Base-by-base conservation (phyloP, 2,888 invertebrate species). In the Aleiodes alternator region DNA sequence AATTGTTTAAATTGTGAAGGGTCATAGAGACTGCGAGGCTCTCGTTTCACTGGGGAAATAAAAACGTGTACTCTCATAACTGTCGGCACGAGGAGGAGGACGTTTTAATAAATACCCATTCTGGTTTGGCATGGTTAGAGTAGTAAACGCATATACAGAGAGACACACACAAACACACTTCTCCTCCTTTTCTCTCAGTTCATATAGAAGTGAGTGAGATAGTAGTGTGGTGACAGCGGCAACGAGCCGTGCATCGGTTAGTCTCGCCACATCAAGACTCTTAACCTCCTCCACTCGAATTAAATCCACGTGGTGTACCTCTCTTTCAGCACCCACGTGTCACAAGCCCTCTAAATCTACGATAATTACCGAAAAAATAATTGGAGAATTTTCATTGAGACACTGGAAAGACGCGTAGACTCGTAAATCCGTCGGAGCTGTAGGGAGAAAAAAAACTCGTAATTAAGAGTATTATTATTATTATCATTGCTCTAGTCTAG, bases 231-330 rank as follows among this genome's bases (percentile, higher is more conserved):
- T 87, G 88, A 88, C 88, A 88, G 87, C 85, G 80, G 79, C 84
- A 88, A 89, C 88, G 88, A 89, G 87, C 84, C 89, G 87, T 88
- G 87, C 88, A 83, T 86, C 85, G 86, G 85, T 87, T 87, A 86
- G 88, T 88, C 87, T 86, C 88, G 88, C 84, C 85, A 87, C 86
- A 87, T 88, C 88, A 86, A 85, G 85, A 86, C 83, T 82, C 82
- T 85, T 83, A 76, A 85, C 83, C 85, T 84, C 83, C 82, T 75
- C 56, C 76, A 71, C 82, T 83, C 82, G 79, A 81, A 84, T 83
- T 83, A 82, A 81, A 81, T 77, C 75, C 78, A 76, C 68, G 64
- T 64, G 51, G 68, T 68, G 16, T 53, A 31, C 50, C 31, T 51
- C 50, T 68, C 51, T 68, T 68, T 51, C 31, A 31, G 50, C 50